A percentile compares a stretch with the other conserved stretches of the same genome.
These are phyloP conservation scores for Myanophis thanlyinensis DNA, from an alignment of 2,113 vertebrate species.

Conservation along the genomic window DNA sequence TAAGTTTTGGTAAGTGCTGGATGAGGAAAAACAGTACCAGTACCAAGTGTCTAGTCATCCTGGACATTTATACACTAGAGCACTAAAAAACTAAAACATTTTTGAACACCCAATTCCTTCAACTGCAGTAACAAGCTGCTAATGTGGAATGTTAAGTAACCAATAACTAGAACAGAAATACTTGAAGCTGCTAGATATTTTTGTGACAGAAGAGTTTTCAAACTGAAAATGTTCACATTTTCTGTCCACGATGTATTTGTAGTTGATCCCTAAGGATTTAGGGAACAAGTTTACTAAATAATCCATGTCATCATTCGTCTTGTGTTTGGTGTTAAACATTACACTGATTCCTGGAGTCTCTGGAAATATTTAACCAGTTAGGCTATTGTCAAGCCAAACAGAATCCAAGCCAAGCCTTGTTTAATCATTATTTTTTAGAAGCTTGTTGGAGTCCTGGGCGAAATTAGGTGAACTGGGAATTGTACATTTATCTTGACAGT, in stretches of 20 bases:
- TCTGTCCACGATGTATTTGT: not conserved
- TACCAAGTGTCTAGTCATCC: not conserved
- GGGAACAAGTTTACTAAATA: not conserved
- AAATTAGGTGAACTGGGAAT: not conserved
- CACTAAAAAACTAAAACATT: not conserved
- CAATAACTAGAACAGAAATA: not conserved
- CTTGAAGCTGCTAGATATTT: not conserved
- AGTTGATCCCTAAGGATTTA: not conserved
- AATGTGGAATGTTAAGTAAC: not conserved
- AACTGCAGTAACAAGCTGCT: not conserved
- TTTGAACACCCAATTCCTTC: not conserved
- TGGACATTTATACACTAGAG: not conserved
- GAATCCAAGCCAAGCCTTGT: not conserved
- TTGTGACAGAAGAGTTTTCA: not conserved
- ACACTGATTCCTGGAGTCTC: not conserved
- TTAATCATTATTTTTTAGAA: conserved; percentile 10
- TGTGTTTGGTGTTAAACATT: not conserved
- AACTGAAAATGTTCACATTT: not conserved
- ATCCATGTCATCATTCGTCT: not conserved
- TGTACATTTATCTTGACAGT: not conserved
- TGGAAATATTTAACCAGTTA: conserved; percentile 14
- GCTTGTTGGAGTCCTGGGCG: not conserved
- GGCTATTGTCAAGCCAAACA: not conserved
- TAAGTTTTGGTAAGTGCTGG: not conserved
- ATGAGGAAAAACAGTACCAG: not conserved